Percentiles rank a stretch among this genome's conserved stretches.
phyloP scores from a whole-genome alignment of 2,888 invertebrate genomes.

The Sminthurides aquaticus region DNA sequence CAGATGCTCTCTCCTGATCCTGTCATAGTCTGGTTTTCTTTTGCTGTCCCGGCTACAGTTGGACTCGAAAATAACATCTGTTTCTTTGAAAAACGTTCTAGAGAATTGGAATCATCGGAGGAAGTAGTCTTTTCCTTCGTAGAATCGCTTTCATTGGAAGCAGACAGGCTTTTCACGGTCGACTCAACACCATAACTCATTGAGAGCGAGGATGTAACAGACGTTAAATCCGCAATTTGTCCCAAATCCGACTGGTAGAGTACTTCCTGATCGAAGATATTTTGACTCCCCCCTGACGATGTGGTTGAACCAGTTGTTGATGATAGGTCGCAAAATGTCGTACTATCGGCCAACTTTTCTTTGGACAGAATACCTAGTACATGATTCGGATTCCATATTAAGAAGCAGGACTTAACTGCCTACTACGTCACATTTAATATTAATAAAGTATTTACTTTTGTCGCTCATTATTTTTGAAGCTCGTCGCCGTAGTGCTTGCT shows the following conservation, averaged over 20 bases:
- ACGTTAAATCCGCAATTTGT: neutral
- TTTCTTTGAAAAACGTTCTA: neutral
- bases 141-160: neutral
- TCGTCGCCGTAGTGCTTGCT: too few species aligned
- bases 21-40: too few species aligned
- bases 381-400: too few species aligned
- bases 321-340: neutral
- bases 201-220: neutral
- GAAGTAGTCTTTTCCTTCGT: neutral
- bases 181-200: neutral
- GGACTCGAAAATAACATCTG: too few species aligned
- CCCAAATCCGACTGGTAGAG: neutral
- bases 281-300: neutral
- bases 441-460: too few species aligned
- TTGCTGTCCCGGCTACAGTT: too few species aligned
- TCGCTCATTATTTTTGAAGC: too few species aligned
- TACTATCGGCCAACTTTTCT: neutral
- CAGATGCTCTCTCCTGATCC: too few species aligned
- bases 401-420: too few species aligned
- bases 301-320: neutral
- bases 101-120: neutral
- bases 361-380: neutral
- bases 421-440: too few species aligned
- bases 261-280: neutral
- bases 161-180: neutral